Evolutionary conservation across 2,888 invertebrate species (phyloP).

Genomic region (Trachelus tabidus): DNA sequence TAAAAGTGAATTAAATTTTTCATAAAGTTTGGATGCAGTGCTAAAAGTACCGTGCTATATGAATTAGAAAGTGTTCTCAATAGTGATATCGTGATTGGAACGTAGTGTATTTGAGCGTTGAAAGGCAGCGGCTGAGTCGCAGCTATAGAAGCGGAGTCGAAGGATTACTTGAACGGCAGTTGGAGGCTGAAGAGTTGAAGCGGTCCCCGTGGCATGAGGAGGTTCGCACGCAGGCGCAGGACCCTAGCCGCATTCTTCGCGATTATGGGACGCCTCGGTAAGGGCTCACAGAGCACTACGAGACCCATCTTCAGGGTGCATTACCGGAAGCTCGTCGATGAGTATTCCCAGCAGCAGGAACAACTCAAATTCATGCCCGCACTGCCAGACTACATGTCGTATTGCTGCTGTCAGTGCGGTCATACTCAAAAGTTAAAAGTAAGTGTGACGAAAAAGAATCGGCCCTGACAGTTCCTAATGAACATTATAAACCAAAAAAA

Average conservation of each 20-base stretch:
- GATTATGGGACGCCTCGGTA: constrained; percentile 70
- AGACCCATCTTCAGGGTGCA: constrained; percentile 70
- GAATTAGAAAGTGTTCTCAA: constrained; percentile 40
- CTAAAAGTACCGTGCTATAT: constrained; percentile 25
- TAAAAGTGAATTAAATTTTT: not conserved
- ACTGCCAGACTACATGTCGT: constrained; percentile 71
- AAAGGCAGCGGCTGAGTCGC: not conserved
- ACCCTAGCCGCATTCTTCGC: constrained; percentile 61
- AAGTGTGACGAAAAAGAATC: constrained; percentile 39
- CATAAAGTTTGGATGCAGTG: constrained; percentile 11
- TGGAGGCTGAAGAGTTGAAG: constrained; percentile 39
- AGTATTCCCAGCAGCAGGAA: constrained; percentile 65
- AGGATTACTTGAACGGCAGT: constrained; percentile 16
- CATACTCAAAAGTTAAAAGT: constrained; percentile 73
- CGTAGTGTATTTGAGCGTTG: not conserved
- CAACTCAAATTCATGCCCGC: constrained; percentile 67
- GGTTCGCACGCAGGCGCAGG: constrained; percentile 62
- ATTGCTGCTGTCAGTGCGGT: constrained; percentile 73
- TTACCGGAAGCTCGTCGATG: constrained; percentile 72
- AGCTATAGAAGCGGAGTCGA: not conserved
- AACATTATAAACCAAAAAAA: not conserved
- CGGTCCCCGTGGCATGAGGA: constrained; percentile 60
- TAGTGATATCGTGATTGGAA: not conserved
- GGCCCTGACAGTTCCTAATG: not conserved
- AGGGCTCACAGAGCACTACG: constrained; percentile 59